Percentiles rank a stretch among this genome's conserved stretches.
Conservation (phyloP, 2,113 vertebrate species). For the Centropus bengalensis region DNA sequence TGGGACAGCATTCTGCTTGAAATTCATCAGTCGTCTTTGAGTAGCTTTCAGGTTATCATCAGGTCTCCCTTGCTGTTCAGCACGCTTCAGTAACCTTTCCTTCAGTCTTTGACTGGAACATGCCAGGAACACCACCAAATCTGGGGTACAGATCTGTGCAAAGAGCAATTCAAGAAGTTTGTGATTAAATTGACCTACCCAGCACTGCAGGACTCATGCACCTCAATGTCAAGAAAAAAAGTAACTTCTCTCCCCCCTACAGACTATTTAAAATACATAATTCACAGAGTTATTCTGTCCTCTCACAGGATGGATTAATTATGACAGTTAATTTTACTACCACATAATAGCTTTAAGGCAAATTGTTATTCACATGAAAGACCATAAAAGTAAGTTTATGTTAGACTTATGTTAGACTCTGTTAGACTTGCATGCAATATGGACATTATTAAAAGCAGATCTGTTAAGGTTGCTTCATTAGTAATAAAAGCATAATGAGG, state of each 20-base stretch:
- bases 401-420: background rate
- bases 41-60: constrained; percentile 98
- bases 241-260: background rate
- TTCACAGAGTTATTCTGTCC: background rate
- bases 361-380: background rate
- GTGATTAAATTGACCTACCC: background rate
- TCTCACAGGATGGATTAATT: constrained; percentile 12
- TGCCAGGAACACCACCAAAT: constrained; percentile 95
- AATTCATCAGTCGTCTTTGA: constrained; percentile 92
- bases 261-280: background rate
- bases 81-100: constrained; percentile 90
- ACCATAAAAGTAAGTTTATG: background rate
- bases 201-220: background rate
- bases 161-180: background rate
- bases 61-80: constrained; percentile 92
- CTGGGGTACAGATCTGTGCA: constrained; percentile 92
- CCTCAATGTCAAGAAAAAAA: background rate
- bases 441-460: background rate
- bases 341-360: background rate
- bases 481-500: background rate
- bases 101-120: constrained; percentile 92
- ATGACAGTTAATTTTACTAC: constrained; percentile 7
- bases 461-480: background rate
- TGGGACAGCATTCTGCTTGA: constrained; percentile 93
- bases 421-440: background rate